Base-by-base conservation (phyloP, 2,888 invertebrate species). In the Hirudinaria manillensis region DNA sequence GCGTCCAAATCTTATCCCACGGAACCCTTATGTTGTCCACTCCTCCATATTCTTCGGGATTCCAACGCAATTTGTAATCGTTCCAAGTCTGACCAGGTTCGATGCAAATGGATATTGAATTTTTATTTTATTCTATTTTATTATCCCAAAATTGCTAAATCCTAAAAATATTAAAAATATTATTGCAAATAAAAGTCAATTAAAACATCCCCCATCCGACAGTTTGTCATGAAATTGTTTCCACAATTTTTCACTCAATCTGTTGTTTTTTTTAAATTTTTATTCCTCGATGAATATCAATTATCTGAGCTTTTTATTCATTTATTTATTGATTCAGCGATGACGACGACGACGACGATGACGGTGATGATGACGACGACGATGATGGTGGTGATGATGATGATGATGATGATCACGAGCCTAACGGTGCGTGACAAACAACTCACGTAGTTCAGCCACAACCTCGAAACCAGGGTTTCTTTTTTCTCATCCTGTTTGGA, bases 391-490 rank as follows among this genome's bases (percentile, higher is more conserved):
- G 16, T 34, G 34, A 68, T 34, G 68, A 68, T 16, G 68, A 68
- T 16, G 34, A 68, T 68, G 68, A 68, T 68, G 68, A 68, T 68
- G 68, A 68, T 68, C 6, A 68, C 13, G 68, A 36, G 3, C 4
- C 36, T 36, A 10, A 36, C 10, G 36, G 4, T 36, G 34, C 34
- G 19, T 27, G 32, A 65, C 29, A 2, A 19, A 29, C 27, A 24
- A 79, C 78, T 78, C 66, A 80, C 80, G 70, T 80, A 80, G 45
- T 80, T 77, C 16, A 80, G 78, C 80, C 80, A 80, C 76, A 80
- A 77, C 51, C 79, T 78, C n/a, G 80, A 78, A 55, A 77, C 76
- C n/a, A 80, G 55, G 77, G 78, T 78, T 70, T 80, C 80, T 76
- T 78, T 79, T 74, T 80, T 80, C 67, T 80, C 80, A 72, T 80